A percentile compares a stretch with the other conserved stretches of the same genome.
Conservation (phyloP, 2,888 invertebrate genomes). For the Cotesia congregata region DNA sequence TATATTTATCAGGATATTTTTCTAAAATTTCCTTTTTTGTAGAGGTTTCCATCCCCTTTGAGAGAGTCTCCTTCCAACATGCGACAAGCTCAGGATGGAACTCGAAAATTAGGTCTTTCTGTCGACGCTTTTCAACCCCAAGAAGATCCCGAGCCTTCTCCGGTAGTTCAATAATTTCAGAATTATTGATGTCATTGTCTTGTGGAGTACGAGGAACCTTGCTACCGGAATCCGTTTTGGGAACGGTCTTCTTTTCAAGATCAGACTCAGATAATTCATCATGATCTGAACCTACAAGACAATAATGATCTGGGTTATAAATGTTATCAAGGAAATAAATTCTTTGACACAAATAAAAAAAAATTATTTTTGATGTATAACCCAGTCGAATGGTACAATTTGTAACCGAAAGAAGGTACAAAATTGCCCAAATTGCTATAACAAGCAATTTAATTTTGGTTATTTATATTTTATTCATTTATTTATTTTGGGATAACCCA, state of each 20-base stretch:
- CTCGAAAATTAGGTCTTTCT: background rate
- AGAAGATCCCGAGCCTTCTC: background rate
- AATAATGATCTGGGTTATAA: background rate
- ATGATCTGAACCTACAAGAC: background rate
- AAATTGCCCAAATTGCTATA: background rate
- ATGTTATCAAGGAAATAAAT: background rate
- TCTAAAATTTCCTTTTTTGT: conserved; percentile 32
- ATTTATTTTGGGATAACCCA: conserved; percentile 33
- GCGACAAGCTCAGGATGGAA: background rate
- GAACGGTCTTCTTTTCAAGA: background rate
- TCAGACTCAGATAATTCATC: background rate
- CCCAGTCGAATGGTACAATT: background rate
- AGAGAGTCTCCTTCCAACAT: background rate
- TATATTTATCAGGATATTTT: conserved; percentile 43
- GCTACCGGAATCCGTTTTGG: background rate
- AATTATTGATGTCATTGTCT: background rate
- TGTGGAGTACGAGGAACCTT: background rate
- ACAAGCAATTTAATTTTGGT: background rate
- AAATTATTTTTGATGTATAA: background rate
- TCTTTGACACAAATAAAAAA: background rate
- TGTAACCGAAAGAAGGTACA: background rate
- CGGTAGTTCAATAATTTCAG: background rate
- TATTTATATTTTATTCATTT: conserved; percentile 6
- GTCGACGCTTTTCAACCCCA: background rate
- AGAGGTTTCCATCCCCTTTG: background rate